Percentiles rank a stretch among this genome's conserved stretches.
phyloP scores from a whole-genome alignment of 2,888 invertebrate species.

The Dendrolimus pini region DNA sequence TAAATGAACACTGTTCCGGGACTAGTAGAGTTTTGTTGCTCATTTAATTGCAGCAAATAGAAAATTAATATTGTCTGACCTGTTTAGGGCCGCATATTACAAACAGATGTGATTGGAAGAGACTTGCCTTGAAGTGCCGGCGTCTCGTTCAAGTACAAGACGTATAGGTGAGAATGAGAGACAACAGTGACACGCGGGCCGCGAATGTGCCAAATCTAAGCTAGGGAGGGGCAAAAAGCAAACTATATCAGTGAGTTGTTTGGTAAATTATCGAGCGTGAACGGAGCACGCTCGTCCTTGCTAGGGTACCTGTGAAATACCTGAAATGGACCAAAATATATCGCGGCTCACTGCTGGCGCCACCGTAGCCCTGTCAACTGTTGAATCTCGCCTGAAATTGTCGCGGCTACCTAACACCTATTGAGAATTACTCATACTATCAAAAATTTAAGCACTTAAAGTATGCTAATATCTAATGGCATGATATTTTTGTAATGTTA shows the following conservation, averaged over 20 bases:
- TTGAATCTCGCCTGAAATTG: conserved; percentile 74
- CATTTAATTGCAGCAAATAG: conserved; percentile 54
- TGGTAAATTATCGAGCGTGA: conserved; percentile 57
- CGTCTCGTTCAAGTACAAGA: conserved; percentile 77
- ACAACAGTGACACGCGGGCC: conserved; percentile 78
- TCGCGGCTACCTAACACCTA: conserved; percentile 50
- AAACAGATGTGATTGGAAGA: conserved; percentile 68
- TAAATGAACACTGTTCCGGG: conserved; percentile 20
- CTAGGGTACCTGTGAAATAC: conserved; percentile 68
- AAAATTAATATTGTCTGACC: conserved; percentile 67
- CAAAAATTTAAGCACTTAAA: neutral
- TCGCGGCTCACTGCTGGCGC: conserved; percentile 68
- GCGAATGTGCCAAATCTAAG: conserved; percentile 77
- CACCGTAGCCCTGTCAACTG: conserved; percentile 74
- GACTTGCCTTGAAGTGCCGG: conserved; percentile 75
- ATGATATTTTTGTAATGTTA: conserved; percentile 23
- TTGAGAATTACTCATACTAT: conserved; percentile 33
- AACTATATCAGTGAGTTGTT: conserved; percentile 75
- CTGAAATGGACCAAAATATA: conserved; percentile 70
- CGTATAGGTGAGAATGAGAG: conserved; percentile 77
- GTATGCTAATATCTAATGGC: neutral
- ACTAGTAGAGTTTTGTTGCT: conserved; percentile 34
- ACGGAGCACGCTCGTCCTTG: conserved; percentile 56
- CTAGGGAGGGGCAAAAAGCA: conserved; percentile 78
- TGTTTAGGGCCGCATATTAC: conserved; percentile 68